A percentile compares a stretch with the other conserved stretches of the same genome.
These are phyloP conservation scores for Scolopax mira DNA, from an alignment of 2,113 vertebrate species.

Conservation along the genomic window DNA sequence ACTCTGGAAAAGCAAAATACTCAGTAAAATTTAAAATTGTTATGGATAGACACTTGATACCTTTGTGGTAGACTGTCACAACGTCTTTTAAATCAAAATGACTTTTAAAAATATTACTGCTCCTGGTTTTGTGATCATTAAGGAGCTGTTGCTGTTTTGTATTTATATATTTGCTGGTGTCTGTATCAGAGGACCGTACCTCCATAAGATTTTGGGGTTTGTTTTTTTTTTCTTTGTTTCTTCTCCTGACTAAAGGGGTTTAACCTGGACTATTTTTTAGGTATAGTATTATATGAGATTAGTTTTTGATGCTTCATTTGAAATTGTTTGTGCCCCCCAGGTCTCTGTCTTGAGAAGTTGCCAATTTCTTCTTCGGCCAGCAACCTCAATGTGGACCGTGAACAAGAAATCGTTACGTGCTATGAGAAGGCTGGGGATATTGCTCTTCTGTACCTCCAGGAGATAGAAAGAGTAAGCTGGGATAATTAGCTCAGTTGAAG, in stretches of 20 bases:
- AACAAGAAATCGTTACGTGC: conserved; percentile 93
- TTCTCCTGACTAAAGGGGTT: neutral
- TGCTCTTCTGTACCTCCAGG: conserved; percentile 94
- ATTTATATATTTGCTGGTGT: neutral
- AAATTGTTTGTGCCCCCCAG: conserved; percentile 51
- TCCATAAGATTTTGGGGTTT: neutral
- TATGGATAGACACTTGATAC: neutral
- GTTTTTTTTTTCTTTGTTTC: neutral
- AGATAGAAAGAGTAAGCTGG: conserved; percentile 90
- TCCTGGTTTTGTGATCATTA: neutral
- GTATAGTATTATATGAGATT: neutral
- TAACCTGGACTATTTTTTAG: neutral
- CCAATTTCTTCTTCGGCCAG: conserved; percentile 85
- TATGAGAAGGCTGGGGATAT: conserved; percentile 98
- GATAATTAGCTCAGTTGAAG: neutral
- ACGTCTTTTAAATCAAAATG: neutral
- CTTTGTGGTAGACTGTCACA: neutral
- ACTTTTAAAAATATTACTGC: neutral
- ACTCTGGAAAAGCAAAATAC: neutral
- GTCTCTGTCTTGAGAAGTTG: conserved; percentile 93
- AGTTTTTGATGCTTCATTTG: neutral
- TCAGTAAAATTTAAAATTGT: neutral
- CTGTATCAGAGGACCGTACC: neutral
- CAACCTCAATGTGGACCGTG: conserved; percentile 78
- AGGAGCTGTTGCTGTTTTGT: neutral